Evolutionary conservation across 2,113 vertebrate species (phyloP).

Genomic region (Paralichthys olivaceus): DNA sequence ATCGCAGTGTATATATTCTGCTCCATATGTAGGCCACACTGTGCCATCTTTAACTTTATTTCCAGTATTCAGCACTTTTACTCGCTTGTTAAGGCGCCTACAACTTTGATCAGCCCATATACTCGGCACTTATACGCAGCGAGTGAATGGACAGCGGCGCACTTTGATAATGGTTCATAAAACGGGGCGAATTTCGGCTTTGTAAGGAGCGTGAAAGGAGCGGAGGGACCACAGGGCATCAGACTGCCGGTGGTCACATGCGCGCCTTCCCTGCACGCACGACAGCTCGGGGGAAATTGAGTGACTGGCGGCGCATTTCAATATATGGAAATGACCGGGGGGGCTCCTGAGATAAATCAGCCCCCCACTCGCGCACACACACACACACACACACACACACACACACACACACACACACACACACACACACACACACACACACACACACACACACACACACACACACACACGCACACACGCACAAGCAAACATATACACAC

Average conservation of each 20-base stretch:
- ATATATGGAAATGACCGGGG: conserved; percentile 89
- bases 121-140: neutral
- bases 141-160: conserved; percentile 14
- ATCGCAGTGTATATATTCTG: neutral
- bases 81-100: conserved; percentile 14
- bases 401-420: conserved; percentile 12
- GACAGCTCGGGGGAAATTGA: conserved; percentile 83
- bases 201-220: conserved; percentile 30
- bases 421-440: conserved; percentile 8
- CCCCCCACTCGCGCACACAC: conserved; percentile 20
- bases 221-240: conserved; percentile 35
- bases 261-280: conserved; percentile 78
- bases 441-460: neutral
- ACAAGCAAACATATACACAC: neutral
- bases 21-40: conserved; percentile 45
- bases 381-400: neutral
- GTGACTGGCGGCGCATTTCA: conserved; percentile 87
- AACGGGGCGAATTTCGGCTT: neutral
- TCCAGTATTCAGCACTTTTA: conserved; percentile 52
- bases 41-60: conserved; percentile 48
- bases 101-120: conserved; percentile 27
- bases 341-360: conserved; percentile 87
- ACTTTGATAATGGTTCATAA: conserved; percentile 38
- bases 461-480: no score
- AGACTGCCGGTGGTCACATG: conserved; percentile 76